These are phyloP conservation scores for Dendrolimus houi DNA, from an alignment of 2,888 invertebrate genomes.

Conservation along the genomic window DNA sequence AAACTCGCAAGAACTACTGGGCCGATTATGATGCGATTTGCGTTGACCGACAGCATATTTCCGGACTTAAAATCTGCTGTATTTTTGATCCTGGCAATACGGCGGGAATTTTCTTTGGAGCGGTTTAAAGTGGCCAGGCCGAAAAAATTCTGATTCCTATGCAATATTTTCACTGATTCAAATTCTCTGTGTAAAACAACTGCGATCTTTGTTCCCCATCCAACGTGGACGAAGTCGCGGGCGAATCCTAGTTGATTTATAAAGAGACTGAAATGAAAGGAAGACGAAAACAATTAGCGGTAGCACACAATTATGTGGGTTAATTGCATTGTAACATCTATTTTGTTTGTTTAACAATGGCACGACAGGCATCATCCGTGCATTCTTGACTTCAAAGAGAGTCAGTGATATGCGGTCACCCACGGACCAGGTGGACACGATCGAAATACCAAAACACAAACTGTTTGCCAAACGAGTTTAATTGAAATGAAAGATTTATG, in stretches of 20 bases:
- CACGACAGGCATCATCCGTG: constrained; percentile 20
- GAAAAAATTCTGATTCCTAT: too few species aligned
- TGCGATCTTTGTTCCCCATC: too few species aligned
- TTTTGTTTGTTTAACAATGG: constrained; percentile 27
- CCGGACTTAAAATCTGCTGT: too few species aligned
- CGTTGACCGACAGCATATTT: too few species aligned
- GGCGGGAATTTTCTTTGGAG: too few species aligned
- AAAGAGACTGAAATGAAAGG: constrained; percentile 13
- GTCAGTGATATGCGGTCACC: constrained; percentile 32
- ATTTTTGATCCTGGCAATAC: too few species aligned
- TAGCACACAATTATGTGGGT: constrained; percentile 31
- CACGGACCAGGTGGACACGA: constrained; percentile 57
- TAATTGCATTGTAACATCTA: constrained; percentile 33
- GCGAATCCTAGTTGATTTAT: constrained; percentile 9
- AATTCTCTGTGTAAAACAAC: too few species aligned
- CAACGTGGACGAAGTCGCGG: too few species aligned
- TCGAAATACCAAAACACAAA: constrained; percentile 38
- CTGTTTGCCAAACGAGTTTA: constrained; percentile 44
- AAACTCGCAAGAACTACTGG: too few species aligned
- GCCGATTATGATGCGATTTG: too few species aligned
- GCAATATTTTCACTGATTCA: too few species aligned
- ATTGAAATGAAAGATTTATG: constrained; percentile 2
- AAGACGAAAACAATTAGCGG: constrained; percentile 26
- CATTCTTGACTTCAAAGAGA: constrained; percentile 44
- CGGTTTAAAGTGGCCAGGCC: too few species aligned